These are phyloP conservation scores for Osmoderma eremita DNA, from an alignment of 2,888 invertebrate species.

Conservation along the genomic window DNA sequence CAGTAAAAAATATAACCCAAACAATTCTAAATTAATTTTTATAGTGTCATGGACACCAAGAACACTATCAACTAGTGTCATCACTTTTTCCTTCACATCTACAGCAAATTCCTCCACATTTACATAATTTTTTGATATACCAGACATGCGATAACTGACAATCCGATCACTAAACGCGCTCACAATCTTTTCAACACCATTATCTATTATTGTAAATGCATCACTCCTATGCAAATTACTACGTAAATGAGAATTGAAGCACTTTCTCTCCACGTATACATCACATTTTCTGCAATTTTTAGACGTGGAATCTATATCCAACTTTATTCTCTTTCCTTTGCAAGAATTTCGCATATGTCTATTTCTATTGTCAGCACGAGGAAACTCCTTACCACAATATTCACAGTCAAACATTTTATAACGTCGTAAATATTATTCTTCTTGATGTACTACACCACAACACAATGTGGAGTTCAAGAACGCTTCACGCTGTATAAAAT, in stretches of 20 bases:
- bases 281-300: not conserved
- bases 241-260: not conserved
- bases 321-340: not conserved
- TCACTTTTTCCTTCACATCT: too few relatives aligned
- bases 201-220: not conserved
- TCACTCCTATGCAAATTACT: not conserved
- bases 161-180: not conserved
- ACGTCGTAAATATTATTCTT: too few relatives aligned
- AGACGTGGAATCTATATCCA: not conserved
- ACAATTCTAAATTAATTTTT: not conserved
- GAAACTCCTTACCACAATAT: not conserved
- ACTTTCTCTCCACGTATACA: not conserved
- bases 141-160: not conserved
- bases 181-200: not conserved
- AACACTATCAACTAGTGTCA: not conserved
- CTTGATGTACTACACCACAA: too few relatives aligned
- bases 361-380: constrained; percentile 3
- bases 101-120: constrained; percentile 3
- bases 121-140: not conserved
- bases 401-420: constrained; percentile 8
- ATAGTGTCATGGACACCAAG: not conserved
- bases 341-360: not conserved
- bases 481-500: too few relatives aligned
- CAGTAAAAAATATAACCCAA: not conserved
- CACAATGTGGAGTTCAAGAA: too few relatives aligned